Base-by-base conservation (phyloP, 2,113 vertebrate species). In the Protobothrops flavoviridis region DNA sequence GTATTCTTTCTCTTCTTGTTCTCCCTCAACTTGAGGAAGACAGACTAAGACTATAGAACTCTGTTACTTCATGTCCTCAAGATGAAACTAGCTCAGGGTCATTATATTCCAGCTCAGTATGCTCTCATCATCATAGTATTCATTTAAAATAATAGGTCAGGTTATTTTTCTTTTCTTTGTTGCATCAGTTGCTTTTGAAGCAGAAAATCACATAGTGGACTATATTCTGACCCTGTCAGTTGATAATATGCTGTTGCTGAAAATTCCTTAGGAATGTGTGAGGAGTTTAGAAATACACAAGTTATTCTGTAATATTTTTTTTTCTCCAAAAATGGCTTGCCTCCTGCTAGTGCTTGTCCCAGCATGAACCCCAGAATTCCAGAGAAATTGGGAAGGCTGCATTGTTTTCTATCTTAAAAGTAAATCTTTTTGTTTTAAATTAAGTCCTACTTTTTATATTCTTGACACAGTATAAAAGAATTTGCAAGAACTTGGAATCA, bases 361-460 rank as follows among this genome's bases (percentile, higher is more conserved):
- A 39, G 92, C 26, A 90, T 29, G 61, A 87, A 61, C 48, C 57
- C 21, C 13, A 53, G 57, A 64, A 39, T 53, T 64, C 45, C n/a
- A 87, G 89, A 90, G 48, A 64, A 87, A 43, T 86, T 10, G 39
- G 56, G n/a, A 57, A 52, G 21, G 4, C 52, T 39, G 3, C 0
- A 48, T 1, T 21, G 0, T 39, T 92, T 48, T 20, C 11, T 0
- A 0, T 0, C n/a, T 0, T n/a, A 0, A 33, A 3, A 43, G 1
- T 43, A 64, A n/a, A n/a, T 5, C 17, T 0, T 45, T 2, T 53
- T n/a, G 52, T 33, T 0, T 48, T 23, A 89, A 89, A 85, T 69
- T 85, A 88, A 87, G 23, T 56, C 29, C n/a, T 4, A 4, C 11
- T 45, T 92, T 81, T 85, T 86, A 81, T 56, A 55, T n/a, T 45